Evolutionary conservation across 1,140 invertebrate species (phyloP), one percentile per base, ranked within the genome.

Genomic region (Ptiloglossa arizonensis): DNA sequence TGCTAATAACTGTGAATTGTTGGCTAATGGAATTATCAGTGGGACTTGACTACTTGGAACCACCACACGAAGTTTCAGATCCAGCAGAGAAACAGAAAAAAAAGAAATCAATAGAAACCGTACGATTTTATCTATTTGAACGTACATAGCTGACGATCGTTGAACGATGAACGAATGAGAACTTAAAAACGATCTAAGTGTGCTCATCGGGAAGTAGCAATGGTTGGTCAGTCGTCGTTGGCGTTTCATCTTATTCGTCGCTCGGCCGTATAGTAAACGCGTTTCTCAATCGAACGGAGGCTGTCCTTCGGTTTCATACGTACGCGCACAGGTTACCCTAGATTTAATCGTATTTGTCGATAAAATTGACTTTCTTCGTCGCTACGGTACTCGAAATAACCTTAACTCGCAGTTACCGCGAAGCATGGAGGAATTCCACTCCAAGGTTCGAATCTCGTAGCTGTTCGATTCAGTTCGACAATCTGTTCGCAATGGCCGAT

Each of bases 291-390:
- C 79, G 56, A 77, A 67, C 44, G 66, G 56, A 24, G 67, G 54
- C 74, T 66, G 68, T 57, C 75, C 48, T 5, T 76, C 44, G 57
- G 70, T 66, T 74, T 74, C 71, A 57, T 22, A 76, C 38, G 41
- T 71, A 79, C 62, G 44, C 74, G 70, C 68, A 52, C 52, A 72
- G 38, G 35, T 82, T 68, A 78, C 41, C 48, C 66, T 82, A 76
- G 75, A 71, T 77, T 75, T 85, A 85, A 85, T 83, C 69, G 72
- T 85, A 87, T 81, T 83, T 87, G 80, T 87, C 81, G 76, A 83
- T 81, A 83, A 81, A 87, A 85, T 86, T 86, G 85, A 87, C 83
- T 69, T 85, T 57, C 83, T 80, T 79, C 75, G 50, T 52, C 71
- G 72, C 56, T 71, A 56, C 68, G 22, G 63, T 79, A 68, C 56